A percentile compares a stretch with the other conserved stretches of the same genome.
Conservation (phyloP, 2,888 invertebrate species). For the Macrosoma leucophasiata region DNA sequence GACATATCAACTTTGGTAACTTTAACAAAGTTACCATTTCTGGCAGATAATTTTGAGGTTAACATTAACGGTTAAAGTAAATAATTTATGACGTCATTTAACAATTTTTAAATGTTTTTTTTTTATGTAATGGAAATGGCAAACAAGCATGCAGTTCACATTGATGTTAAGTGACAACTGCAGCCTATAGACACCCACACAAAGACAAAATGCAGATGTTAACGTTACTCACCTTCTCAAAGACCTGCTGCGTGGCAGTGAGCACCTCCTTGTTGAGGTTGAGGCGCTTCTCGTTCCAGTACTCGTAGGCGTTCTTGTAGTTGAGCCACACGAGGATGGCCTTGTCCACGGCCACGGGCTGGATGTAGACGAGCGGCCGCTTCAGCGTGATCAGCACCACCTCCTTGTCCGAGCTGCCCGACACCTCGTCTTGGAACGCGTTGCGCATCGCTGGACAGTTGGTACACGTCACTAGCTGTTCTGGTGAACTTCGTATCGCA, state of each 20-base stretch:
- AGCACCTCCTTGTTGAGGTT: slow-evolving; percentile 92
- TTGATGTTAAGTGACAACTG: too few species aligned
- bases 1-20: too few species aligned
- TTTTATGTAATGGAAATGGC: too few species aligned
- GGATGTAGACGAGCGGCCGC: slow-evolving; percentile 95
- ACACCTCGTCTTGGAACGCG: slow-evolving; percentile 93
- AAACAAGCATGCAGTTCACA: too few species aligned
- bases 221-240: slow-evolving; percentile 49
- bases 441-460: slow-evolving; percentile 79
- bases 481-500: too few species aligned
- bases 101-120: too few species aligned
- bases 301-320: slow-evolving; percentile 99
- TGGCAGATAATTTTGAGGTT: too few species aligned
- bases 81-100: too few species aligned
- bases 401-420: slow-evolving; percentile 87
- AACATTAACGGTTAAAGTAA: slow-evolving; percentile 1
- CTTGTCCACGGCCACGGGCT: slow-evolving; percentile 98
- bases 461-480: too few species aligned
- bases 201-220: too few species aligned
- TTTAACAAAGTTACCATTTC: too few species aligned
- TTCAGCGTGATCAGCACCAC: slow-evolving; percentile 93
- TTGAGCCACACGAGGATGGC: slow-evolving; percentile 99
- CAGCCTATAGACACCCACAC: too few species aligned
- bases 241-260: slow-evolving; percentile 82
- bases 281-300: slow-evolving; percentile 97